A percentile compares a stretch with the other conserved stretches of the same genome.
Evolutionary conservation across 2,113 vertebrate species (phyloP).

Genomic region (Spilogale gracilis): DNA sequence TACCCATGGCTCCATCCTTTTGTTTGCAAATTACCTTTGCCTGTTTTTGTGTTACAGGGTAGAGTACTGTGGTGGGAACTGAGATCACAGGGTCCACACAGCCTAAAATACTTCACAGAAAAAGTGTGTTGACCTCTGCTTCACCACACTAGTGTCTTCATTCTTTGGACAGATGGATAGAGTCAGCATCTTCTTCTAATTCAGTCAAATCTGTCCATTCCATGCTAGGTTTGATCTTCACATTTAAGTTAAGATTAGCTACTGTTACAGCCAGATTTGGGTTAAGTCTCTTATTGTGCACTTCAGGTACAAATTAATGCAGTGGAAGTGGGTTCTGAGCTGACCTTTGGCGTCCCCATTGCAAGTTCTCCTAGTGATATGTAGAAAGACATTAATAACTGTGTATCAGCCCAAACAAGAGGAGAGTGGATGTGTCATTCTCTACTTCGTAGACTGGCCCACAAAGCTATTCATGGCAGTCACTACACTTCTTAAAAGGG

Average conservation of each 20-base stretch:
- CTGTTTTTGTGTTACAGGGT: rapidly evolving
- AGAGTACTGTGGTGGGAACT: rapidly evolving
- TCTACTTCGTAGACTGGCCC: background rate
- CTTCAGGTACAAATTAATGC: background rate
- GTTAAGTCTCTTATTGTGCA: background rate
- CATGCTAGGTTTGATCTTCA: background rate
- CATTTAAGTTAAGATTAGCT: background rate
- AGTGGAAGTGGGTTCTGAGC: background rate
- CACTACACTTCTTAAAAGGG: background rate
- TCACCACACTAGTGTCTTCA: rapidly evolving
- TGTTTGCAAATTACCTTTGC: background rate
- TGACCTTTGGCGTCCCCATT: background rate
- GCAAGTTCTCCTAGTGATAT: background rate
- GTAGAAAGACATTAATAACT: background rate
- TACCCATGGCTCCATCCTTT: rapidly evolving
- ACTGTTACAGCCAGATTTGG: background rate
- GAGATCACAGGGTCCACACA: rapidly evolving
- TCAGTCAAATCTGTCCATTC: background rate
- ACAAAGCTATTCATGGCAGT: rapidly evolving
- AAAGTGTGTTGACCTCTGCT: rapidly evolving
- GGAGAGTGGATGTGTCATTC: background rate
- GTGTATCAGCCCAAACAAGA: background rate
- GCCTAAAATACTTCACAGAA: rapidly evolving
- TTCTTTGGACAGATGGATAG: rapidly evolving
- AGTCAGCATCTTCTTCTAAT: background rate